Evolutionary conservation across 2,888 invertebrate genomes (phyloP).

Genomic region (Julus scandinavius): DNA sequence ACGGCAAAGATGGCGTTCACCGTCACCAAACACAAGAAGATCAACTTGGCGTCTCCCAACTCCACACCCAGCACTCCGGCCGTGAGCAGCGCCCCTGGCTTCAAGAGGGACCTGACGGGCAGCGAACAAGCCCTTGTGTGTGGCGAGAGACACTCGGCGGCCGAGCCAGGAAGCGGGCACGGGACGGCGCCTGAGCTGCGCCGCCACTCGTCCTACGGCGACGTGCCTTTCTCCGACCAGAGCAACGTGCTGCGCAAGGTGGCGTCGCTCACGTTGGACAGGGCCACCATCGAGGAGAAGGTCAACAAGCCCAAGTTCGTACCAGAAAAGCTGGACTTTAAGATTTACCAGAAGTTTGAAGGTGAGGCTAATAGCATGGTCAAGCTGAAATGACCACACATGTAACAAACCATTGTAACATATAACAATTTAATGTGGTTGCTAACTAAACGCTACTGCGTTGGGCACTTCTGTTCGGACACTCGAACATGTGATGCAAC

Average conservation of each 20-base stretch:
- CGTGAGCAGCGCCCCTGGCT: neutral
- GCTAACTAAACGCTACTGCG: no score
- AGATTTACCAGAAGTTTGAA: slow-evolving; percentile 91
- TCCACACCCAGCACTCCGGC: slow-evolving; percentile 37
- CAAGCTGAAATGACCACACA: neutral
- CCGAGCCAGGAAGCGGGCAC: neutral
- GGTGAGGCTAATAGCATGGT: slow-evolving; percentile 69
- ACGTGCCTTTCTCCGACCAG: slow-evolving; percentile 58
- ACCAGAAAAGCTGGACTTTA: slow-evolving; percentile 87
- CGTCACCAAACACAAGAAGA: slow-evolving; percentile 50
- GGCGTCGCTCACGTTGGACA: slow-evolving; percentile 82
- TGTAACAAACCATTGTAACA: no score
- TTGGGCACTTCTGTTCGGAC: no score
- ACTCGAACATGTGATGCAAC: no score
- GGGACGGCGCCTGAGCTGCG: slow-evolving; percentile 8
- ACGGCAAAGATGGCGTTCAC: slow-evolving; percentile 35
- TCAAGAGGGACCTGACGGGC: slow-evolving; percentile 40
- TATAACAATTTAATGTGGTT: no score
- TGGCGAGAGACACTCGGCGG: neutral
- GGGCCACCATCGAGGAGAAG: slow-evolving; percentile 75
- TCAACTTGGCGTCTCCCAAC: slow-evolving; percentile 39
- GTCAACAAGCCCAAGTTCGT: slow-evolving; percentile 79
- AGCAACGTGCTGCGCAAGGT: slow-evolving; percentile 82
- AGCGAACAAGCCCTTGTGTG: slow-evolving; percentile 49
- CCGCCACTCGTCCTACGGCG: slow-evolving; percentile 57